Conservation (phyloP, 2,113 vertebrate genomes). For the Hydrolagus affinis region DNA sequence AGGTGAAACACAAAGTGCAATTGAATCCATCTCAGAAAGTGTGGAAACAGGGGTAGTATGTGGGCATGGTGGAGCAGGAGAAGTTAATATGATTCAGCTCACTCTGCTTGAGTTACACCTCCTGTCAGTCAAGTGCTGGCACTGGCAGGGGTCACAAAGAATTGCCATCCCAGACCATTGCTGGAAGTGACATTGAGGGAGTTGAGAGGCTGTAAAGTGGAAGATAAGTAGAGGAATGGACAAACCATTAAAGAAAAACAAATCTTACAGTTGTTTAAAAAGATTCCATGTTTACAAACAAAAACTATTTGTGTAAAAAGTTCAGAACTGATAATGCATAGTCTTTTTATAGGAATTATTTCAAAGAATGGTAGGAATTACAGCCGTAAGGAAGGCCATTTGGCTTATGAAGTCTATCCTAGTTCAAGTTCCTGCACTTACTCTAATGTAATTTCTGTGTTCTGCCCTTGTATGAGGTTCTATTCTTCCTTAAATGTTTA, state of each 20-base stretch:
- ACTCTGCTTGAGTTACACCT: neutral
- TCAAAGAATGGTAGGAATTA: too few relatives aligned
- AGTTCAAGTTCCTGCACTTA: too few relatives aligned
- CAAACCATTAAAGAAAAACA: neutral
- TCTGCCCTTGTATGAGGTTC: too few relatives aligned
- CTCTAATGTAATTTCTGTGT: too few relatives aligned
- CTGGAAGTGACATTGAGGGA: neutral
- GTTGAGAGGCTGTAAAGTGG: neutral
- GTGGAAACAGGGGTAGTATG: neutral
- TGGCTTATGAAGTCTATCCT: too few relatives aligned
- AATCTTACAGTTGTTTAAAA: neutral
- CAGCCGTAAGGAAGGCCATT: too few relatives aligned
- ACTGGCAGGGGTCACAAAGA: neutral
- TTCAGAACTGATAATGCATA: too few relatives aligned
- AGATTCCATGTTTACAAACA: neutral
- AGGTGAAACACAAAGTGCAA: too few relatives aligned
- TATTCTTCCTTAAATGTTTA: too few relatives aligned
- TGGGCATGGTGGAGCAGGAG: neutral
- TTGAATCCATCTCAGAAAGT: neutral
- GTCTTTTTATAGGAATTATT: too few relatives aligned
- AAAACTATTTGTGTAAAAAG: too few relatives aligned
- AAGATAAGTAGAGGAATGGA: neutral
- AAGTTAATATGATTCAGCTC: neutral
- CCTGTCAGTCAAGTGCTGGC: neutral
- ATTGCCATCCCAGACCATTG: neutral